Conservation (phyloP, 1,140 invertebrate genomes). For the Drosophila tropicalis region DNA sequence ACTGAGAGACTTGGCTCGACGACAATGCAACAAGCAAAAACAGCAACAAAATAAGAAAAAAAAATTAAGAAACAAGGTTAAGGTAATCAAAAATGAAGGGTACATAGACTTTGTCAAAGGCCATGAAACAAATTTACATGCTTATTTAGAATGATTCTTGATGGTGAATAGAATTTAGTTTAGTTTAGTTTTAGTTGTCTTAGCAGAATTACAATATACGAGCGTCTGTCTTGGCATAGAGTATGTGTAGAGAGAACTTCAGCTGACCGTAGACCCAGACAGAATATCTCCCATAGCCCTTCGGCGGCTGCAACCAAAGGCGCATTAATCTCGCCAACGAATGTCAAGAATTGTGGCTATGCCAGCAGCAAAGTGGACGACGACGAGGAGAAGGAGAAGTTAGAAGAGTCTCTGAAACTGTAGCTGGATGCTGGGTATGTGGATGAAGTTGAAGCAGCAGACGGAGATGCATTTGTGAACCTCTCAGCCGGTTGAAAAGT, state of each 20-base stretch:
- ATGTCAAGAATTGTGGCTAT: constrained; percentile 81
- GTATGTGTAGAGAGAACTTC: constrained; percentile 39
- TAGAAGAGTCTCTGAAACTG: constrained; percentile 19
- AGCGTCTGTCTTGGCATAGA: constrained; percentile 34
- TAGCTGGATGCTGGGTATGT: constrained; percentile 16
- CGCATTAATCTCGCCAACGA: constrained; percentile 78
- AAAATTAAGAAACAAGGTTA: constrained; percentile 5
- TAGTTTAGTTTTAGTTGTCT: no score
- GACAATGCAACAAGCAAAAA: constrained; percentile 37
- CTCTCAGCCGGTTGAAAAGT: constrained; percentile 59
- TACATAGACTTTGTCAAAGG: constrained; percentile 16
- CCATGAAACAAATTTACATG: background rate
- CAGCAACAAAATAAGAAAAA: constrained; percentile 37
- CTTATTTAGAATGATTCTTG: no score
- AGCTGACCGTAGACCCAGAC: constrained; percentile 37
- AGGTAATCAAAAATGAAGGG: background rate
- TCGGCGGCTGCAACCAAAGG: constrained; percentile 76
- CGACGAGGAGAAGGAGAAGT: no score
- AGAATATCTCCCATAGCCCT: constrained; percentile 37
- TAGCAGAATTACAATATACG: background rate
- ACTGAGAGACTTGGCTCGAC: constrained; percentile 39
- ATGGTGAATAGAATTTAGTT: no score
- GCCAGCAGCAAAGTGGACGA: constrained; percentile 42
- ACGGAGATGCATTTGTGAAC: constrained; percentile 8
- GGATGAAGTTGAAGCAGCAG: background rate